A percentile compares a stretch with the other conserved stretches of the same genome.
Evolutionary conservation across 2,888 invertebrate genomes (phyloP).

Genomic region (Drosophila niveifrons): DNA sequence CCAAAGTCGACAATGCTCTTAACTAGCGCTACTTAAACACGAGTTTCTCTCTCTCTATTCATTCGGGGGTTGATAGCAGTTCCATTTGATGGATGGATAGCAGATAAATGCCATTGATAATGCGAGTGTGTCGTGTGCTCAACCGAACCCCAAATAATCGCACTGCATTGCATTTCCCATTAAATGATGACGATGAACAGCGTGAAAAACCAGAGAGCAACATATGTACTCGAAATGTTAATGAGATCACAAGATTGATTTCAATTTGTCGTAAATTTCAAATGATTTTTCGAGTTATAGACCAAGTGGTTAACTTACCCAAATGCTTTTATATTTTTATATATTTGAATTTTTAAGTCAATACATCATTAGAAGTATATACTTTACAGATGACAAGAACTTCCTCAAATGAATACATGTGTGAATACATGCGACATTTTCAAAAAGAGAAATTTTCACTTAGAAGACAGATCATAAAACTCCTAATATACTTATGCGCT

Average conservation of each 20-base stretch:
- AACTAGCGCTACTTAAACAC: slow-evolving; percentile 28
- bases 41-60: slow-evolving; percentile 6
- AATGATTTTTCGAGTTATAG: no score
- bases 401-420: no score
- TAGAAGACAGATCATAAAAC: no score
- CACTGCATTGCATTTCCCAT: not conserved
- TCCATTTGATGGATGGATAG: slow-evolving; percentile 47
- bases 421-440: no score
- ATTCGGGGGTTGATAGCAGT: slow-evolving; percentile 53
- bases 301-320: no score
- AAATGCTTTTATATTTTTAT: no score
- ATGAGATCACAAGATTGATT: not conserved
- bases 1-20: slow-evolving; percentile 36
- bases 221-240: not conserved
- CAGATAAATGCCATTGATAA: slow-evolving; percentile 48
- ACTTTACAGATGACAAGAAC: no score
- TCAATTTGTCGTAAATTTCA: not conserved
- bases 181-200: not conserved
- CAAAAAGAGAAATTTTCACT: no score
- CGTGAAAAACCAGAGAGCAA: not conserved
- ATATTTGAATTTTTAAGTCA: no score
- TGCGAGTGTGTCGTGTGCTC: slow-evolving; percentile 35
- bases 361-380: no score
- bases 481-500: no score
- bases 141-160: no score